Evolutionary conservation across 2,888 invertebrate genomes (phyloP).

Genomic region (Sabatieria punctata): DNA sequence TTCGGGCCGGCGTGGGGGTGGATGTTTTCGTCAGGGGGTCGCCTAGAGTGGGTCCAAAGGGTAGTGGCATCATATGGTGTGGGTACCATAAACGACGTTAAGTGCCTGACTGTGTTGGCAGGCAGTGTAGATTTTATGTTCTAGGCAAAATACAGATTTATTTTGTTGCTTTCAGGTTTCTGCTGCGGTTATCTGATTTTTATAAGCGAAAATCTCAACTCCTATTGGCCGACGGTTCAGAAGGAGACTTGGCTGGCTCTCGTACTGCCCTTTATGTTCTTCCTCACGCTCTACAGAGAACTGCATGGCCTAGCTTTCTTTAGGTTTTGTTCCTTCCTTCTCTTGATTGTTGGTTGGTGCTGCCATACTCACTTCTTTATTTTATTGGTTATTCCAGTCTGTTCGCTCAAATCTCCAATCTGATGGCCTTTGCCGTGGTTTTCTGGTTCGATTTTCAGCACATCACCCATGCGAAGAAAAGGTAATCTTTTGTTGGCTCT

Average conservation of each 20-base stretch:
- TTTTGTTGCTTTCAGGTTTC: slow-evolving; percentile 34
- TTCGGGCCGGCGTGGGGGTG: no score
- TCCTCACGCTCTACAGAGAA: slow-evolving; percentile 33
- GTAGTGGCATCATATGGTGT: no score
- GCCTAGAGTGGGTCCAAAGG: no score
- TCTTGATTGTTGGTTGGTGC: background rate
- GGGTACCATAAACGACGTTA: no score
- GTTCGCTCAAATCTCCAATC: slow-evolving; percentile 36
- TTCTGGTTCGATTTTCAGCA: slow-evolving; percentile 40
- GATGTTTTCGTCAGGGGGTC: no score
- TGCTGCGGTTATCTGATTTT: slow-evolving; percentile 36
- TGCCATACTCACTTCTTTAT: no score
- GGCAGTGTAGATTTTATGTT: no score
- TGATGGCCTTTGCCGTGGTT: slow-evolving; percentile 38
- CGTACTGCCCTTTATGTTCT: slow-evolving; percentile 32
- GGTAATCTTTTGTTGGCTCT: background rate
- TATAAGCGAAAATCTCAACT: slow-evolving; percentile 34
- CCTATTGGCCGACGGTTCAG: slow-evolving; percentile 21
- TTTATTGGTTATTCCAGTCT: slow-evolving; percentile 27
- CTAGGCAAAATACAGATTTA: no score
- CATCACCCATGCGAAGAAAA: slow-evolving; percentile 18
- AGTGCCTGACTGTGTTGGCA: no score
- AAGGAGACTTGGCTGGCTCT: slow-evolving; percentile 33
- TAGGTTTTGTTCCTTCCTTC: slow-evolving; percentile 23
- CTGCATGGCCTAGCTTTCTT: slow-evolving; percentile 33